phyloP scores from a whole-genome alignment of 2,888 invertebrate species.

The Cheilosia soror region DNA sequence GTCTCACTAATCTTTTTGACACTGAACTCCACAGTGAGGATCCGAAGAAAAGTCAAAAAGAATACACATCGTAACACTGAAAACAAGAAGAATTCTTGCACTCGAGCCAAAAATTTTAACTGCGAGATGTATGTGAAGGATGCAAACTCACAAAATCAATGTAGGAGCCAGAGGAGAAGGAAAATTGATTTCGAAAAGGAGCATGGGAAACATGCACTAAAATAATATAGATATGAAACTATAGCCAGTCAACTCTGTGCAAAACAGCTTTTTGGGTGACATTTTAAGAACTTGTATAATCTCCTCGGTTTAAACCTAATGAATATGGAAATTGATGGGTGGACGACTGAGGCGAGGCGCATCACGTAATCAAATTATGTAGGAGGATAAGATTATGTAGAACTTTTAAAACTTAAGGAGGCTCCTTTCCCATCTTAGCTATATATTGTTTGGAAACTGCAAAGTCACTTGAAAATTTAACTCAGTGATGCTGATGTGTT shows the following conservation, averaged over 20 bases:
- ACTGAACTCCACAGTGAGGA: conserved; percentile 66
- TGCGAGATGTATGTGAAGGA: background rate
- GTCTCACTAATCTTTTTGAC: conserved; percentile 71
- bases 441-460: conserved; percentile 36
- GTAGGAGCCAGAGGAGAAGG: conserved; percentile 4
- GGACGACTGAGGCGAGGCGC: conserved; percentile 12
- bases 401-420: conserved; percentile 43
- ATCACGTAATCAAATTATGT: conserved; percentile 40
- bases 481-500: conserved; percentile 14
- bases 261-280: conserved; percentile 41
- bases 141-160: conserved; percentile 11
- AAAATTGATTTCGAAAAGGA: conserved; percentile 13
- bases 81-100: conserved; percentile 55
- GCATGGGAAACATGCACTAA: background rate
- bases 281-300: conserved; percentile 57
- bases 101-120: conserved; percentile 60
- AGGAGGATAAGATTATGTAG: conserved; percentile 29
- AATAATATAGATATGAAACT: background rate
- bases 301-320: conserved; percentile 41
- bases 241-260: background rate
- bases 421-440: conserved; percentile 2
- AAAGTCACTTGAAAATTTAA: conserved; percentile 57
- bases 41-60: conserved; percentile 21
- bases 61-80: conserved; percentile 28
- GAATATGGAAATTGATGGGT: conserved; percentile 62